Conservation (phyloP, 2,797 vertebrate species). For the Salarias fasciatus region DNA sequence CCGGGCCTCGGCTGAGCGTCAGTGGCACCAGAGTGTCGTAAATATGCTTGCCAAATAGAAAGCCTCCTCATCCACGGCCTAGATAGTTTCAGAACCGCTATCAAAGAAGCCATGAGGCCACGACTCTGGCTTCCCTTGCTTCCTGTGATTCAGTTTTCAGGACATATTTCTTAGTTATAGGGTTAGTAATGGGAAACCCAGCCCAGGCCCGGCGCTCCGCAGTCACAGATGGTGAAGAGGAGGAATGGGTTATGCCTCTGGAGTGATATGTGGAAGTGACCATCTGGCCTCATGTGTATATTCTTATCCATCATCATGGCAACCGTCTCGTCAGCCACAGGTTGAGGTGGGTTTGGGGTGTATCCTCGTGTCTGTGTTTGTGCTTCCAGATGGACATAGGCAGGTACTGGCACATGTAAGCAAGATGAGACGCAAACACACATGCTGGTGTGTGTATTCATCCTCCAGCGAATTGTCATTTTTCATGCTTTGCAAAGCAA, state of each 20-base stretch:
- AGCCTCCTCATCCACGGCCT: conserved; percentile 10
- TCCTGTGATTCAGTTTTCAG: conserved; percentile 47
- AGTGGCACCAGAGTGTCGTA: conserved; percentile 13
- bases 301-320: conserved; percentile 67
- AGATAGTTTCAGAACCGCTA: conserved; percentile 5
- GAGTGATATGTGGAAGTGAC: conserved; percentile 66
- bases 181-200: conserved; percentile 65
- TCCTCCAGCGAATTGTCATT: conserved; percentile 33
- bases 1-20: conserved; percentile 16
- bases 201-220: conserved; percentile 17
- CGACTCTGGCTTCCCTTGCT: conserved; percentile 28
- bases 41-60: conserved; percentile 16
- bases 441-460: conserved; percentile 19
- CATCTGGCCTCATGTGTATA: conserved; percentile 62
- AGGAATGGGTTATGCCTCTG: conserved; percentile 63
- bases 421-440: not conserved
- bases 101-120: conserved; percentile 19
- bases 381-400: conserved; percentile 4
- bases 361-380: conserved; percentile 18
- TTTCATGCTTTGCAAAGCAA: conserved; percentile 20
- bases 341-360: conserved; percentile 35
- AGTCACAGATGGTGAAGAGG: conserved; percentile 67
- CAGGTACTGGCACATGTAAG: conserved; percentile 18
- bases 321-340: conserved; percentile 58
- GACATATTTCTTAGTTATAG: conserved; percentile 46